Evolutionary conservation across 2,888 invertebrate genomes (phyloP).

Genomic region (Drosophila siamana): DNA sequence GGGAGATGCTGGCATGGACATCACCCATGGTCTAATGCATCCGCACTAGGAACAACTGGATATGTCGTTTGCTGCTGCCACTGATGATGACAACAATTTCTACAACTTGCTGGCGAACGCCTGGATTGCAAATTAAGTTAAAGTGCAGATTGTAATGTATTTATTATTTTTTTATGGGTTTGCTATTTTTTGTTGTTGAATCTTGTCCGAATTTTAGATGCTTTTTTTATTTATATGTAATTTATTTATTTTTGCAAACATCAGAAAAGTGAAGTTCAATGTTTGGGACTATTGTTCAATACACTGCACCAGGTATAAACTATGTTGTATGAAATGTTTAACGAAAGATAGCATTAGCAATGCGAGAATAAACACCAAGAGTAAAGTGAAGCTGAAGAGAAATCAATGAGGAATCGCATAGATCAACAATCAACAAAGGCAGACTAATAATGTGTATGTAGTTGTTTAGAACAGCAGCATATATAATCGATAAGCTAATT

Average conservation of each 20-base stretch:
- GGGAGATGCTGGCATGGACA: conserved; percentile 90
- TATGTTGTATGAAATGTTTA: conserved; percentile 41
- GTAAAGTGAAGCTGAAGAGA: conserved; percentile 22
- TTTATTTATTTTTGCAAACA: conserved; percentile 41
- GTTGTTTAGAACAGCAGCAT: conserved; percentile 76
- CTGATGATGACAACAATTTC: conserved; percentile 25
- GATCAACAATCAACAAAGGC: conserved; percentile 71
- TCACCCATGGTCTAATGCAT: conserved; percentile 86
- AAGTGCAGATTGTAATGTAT: conserved; percentile 22
- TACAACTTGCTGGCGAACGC: conserved; percentile 34
- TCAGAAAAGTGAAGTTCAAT: conserved; percentile 22
- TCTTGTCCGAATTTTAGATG: conserved; percentile 26
- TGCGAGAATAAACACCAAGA: conserved; percentile 16
- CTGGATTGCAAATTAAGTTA: conserved; percentile 37
- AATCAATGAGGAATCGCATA: conserved; percentile 36
- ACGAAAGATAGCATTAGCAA: neutral
- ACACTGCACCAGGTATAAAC: conserved; percentile 15
- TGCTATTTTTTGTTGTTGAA: conserved; percentile 33
- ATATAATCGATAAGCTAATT: conserved; percentile 70
- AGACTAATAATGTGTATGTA: conserved; percentile 67
- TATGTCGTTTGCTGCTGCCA: conserved; percentile 16
- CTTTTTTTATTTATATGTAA: conserved; percentile 19
- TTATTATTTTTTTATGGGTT: conserved; percentile 16
- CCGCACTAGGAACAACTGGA: conserved; percentile 59
- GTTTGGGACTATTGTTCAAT: conserved; percentile 24